Conservation (phyloP, 1,140 invertebrate genomes). For the Plutomurus gul region DNA sequence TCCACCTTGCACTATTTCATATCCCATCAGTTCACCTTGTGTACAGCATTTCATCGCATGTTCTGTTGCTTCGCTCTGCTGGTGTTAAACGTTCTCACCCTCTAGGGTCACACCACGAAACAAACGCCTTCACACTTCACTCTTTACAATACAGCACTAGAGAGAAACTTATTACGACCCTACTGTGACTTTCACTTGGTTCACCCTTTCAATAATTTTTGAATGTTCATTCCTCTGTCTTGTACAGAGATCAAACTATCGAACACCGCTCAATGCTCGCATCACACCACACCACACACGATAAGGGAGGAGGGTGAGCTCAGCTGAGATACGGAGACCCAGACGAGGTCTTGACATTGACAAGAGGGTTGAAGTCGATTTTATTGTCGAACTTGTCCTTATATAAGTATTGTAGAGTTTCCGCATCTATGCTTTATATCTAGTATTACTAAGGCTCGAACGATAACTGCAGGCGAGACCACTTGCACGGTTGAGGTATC, state of each 20-base stretch:
- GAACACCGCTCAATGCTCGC: not conserved
- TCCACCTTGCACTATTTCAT: not conserved
- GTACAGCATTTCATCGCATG: conserved; percentile 5
- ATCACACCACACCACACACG: not conserved
- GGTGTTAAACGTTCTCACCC: conserved; percentile 10
- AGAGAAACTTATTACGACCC: conserved; percentile 30
- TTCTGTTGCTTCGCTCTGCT: not conserved
- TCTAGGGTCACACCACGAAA: not conserved
- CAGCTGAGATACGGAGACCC: conserved; percentile 3
- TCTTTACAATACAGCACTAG: not conserved
- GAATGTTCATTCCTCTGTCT: conserved; percentile 3
- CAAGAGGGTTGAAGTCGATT: conserved; percentile 18
- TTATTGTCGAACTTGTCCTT: not conserved
- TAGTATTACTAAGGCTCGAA: too few relatives aligned
- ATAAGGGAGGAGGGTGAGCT: not conserved
- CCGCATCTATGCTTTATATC: too few relatives aligned
- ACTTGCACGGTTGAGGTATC: too few relatives aligned
- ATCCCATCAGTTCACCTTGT: not conserved
- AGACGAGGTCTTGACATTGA: conserved; percentile 23
- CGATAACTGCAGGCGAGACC: not conserved
- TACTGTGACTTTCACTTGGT: conserved; percentile 31
- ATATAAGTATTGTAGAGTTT: too few relatives aligned
- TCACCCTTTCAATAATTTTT: conserved; percentile 34
- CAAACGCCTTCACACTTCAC: conserved; percentile 8
- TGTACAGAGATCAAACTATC: not conserved